Evolutionary conservation across 2,113 vertebrate genomes (phyloP), one percentile per base, ranked within the genome.

Genomic region (Myodes glareolus): DNA sequence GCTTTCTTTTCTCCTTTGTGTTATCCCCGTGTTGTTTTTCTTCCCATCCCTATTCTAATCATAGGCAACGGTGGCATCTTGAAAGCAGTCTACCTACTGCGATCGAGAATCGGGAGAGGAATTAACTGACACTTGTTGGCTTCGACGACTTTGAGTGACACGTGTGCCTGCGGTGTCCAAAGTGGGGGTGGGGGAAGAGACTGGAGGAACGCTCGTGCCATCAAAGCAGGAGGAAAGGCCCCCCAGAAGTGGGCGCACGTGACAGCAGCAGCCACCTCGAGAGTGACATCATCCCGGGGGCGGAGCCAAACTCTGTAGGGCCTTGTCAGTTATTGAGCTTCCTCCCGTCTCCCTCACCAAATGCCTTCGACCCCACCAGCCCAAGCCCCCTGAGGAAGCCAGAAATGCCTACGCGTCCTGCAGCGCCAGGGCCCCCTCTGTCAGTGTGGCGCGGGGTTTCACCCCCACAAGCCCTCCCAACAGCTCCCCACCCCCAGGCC

Each of bases 261-360:
- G 97, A 98, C 94, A 84, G 94, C 81, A 50, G 81, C 90, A 81
- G 97, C 70, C 93, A 97, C 95, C 94, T 97, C 95, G 31, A 94
- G 94, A 97, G 96, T 97, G 97, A 98, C 97, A 63, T 98, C 97
- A 98, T 92, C 92, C 72, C 29, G 6, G 93, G 87, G 87, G 98
- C 91, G 95, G 96, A 17, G 97, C 92, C 91, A 17, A 50, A 31
- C 87, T 39, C 29, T 87, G 78, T 19, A 88, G 58, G 96, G 97
- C 96, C 97, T 92, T 33, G 88, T 92, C 78, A 77, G 93, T 92
- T 81, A 2, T 1, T 0, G 91, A 84, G 96, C 85, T 45, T 63
- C 68, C 92, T 75, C 80, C 73, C 73, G 36, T 19, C 65, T 52
- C 78, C 61, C 78, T 94, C 84, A 36, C 84, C 29, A 10, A 90